These are phyloP conservation scores for Hecatera dysodea DNA, from an alignment of 2,888 invertebrate genomes.

Conservation along the genomic window DNA sequence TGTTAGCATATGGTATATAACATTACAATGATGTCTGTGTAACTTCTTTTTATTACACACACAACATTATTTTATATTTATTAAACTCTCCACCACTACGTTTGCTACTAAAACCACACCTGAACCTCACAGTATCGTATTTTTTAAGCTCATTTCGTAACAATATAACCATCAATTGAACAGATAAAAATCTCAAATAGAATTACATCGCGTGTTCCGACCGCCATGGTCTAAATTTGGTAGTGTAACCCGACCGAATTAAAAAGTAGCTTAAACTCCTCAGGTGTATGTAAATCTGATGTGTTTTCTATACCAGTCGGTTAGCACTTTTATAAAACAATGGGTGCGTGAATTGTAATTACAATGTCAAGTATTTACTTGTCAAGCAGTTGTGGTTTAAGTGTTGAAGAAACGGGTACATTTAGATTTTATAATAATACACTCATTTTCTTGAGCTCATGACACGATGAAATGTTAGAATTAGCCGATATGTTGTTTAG, in stretches of 20 bases:
- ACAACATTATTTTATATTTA: slow-evolving; percentile 25
- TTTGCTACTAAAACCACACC: slow-evolving; percentile 44
- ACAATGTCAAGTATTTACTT: slow-evolving; percentile 83
- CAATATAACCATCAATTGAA: slow-evolving; percentile 88
- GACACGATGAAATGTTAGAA: slow-evolving; percentile 65
- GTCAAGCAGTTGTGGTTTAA: slow-evolving; percentile 75
- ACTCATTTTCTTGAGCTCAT: slow-evolving; percentile 59
- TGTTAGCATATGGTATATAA: no score
- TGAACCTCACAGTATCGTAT: slow-evolving; percentile 76
- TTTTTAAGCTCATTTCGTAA: slow-evolving; percentile 84
- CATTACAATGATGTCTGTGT: no score
- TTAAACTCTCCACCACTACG: slow-evolving; percentile 40
- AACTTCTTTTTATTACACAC: no score
- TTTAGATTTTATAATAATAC: slow-evolving; percentile 69
- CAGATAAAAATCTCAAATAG: slow-evolving; percentile 85
- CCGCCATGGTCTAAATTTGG: slow-evolving; percentile 81
- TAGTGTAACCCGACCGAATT: slow-evolving; percentile 69
- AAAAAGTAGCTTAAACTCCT: slow-evolving; percentile 51
- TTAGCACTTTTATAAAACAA: slow-evolving; percentile 77
- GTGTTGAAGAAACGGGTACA: slow-evolving; percentile 68
- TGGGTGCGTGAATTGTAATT: slow-evolving; percentile 80
- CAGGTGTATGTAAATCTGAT: slow-evolving; percentile 55
- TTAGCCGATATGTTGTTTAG: slow-evolving; percentile 52
- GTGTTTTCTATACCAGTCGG: slow-evolving; percentile 47
- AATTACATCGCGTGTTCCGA: slow-evolving; percentile 85